Conservation (phyloP, 2,888 invertebrate genomes). For the Empis livida region DNA sequence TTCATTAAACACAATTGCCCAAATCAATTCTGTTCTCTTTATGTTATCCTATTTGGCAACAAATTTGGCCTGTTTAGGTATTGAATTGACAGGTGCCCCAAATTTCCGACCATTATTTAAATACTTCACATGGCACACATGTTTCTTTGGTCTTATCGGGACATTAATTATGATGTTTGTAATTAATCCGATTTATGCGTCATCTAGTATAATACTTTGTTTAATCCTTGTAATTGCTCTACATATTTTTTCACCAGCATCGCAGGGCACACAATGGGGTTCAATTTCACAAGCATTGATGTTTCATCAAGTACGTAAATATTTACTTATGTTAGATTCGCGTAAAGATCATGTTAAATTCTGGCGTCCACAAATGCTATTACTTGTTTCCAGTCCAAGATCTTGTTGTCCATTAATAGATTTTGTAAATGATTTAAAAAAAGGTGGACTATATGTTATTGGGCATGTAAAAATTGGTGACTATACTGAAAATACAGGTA, state of each 20-base stretch:
- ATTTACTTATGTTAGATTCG: constrained; percentile 85
- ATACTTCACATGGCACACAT: constrained; percentile 91
- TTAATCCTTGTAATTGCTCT: constrained; percentile 74
- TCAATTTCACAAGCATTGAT: constrained; percentile 98
- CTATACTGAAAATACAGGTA: constrained; percentile 32
- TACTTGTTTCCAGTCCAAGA: constrained; percentile 84
- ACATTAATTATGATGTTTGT: constrained; percentile 89
- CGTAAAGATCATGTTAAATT: constrained; percentile 98
- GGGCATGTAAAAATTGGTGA: constrained; percentile 68
- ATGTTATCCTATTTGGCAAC: constrained; percentile 92
- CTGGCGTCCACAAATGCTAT: constrained; percentile 94
- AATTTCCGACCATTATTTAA: constrained; percentile 97
- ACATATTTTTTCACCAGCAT: constrained; percentile 76
- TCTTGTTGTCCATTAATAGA: constrained; percentile 84
- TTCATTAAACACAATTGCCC: constrained; percentile 89
- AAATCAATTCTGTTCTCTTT: constrained; percentile 92
- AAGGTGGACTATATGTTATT: constrained; percentile 77
- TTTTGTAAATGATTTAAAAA: constrained; percentile 96
- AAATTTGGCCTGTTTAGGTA: constrained; percentile 87
- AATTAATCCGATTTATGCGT: constrained; percentile 82
- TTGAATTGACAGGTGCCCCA: constrained; percentile 94
- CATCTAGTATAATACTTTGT: constrained; percentile 75
- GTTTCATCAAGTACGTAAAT: constrained; percentile 97
- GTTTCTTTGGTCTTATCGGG: constrained; percentile 71
- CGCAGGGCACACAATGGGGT: constrained; percentile 76